Conservation (phyloP, 2,888 invertebrate species). For the Xylota sylvarum region DNA sequence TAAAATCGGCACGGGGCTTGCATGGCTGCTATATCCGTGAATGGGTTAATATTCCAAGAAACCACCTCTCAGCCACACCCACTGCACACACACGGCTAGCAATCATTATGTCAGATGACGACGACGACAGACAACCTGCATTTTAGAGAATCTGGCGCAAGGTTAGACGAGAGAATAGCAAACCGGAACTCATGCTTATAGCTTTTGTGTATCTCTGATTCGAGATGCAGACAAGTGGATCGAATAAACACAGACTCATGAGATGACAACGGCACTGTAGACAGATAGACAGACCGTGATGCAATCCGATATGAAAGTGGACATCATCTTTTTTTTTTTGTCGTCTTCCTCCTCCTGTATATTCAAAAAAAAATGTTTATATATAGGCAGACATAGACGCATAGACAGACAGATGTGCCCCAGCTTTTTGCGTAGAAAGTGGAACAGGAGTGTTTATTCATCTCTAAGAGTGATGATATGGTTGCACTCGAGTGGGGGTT, state of each 20-base stretch:
- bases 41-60: slow-evolving; percentile 47
- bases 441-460: slow-evolving; percentile 39
- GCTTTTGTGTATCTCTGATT: slow-evolving; percentile 37
- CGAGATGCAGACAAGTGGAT: slow-evolving; percentile 48
- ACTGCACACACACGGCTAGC: slow-evolving; percentile 12
- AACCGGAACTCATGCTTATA: slow-evolving; percentile 57
- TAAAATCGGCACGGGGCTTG: slow-evolving; percentile 23
- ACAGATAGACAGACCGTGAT: slow-evolving; percentile 47
- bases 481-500: neutral
- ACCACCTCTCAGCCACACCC: slow-evolving; percentile 61
- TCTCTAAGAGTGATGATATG: slow-evolving; percentile 6
- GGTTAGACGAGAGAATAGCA: slow-evolving; percentile 61
- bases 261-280: slow-evolving; percentile 18
- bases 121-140: slow-evolving; percentile 36
- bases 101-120: slow-evolving; percentile 48
- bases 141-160: slow-evolving; percentile 60
- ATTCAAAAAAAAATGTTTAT: neutral
- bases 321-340: slow-evolving; percentile 12
- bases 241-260: slow-evolving; percentile 45
- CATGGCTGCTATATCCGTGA: slow-evolving; percentile 64
- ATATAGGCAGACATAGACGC: neutral
- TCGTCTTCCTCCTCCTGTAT: neutral
- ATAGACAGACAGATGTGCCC: slow-evolving; percentile 13
- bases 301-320: slow-evolving; percentile 67
- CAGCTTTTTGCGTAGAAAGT: slow-evolving; percentile 31